Evolutionary conservation across 2,113 vertebrate genomes (phyloP), one percentile per base, ranked within the genome.

Genomic region (Ursus arctos): DNA sequence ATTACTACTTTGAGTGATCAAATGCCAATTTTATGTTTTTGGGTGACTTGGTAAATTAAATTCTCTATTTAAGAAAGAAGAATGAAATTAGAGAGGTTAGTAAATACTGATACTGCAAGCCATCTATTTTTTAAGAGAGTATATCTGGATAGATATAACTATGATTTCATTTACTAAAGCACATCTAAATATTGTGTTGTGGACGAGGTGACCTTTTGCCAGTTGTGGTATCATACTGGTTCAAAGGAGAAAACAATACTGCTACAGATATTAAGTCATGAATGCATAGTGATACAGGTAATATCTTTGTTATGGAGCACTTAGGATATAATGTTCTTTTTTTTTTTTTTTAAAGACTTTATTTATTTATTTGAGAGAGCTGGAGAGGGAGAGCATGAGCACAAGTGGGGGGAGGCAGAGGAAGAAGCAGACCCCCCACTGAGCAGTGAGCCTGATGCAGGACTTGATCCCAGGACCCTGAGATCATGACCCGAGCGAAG

Each of bases 51-150:
- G 53, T 88, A 85, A 79, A 43, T 55, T 88, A 80, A 87, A 24
- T 69, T 69, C 90, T 76, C 26, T 96, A 47, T 95, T 92, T 79
- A 53, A 55, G 18, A 31, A 57, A 63, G 33, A 57, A 59, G 65
- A 92, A 76, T 83, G 59, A 94, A 96, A 53, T 76, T 88, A 95
- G n/a, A 59, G 19, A 65, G 87, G 8, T 91, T 81, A 97, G 21
- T 93, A 22, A 85, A 77, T 77, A 76, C 12, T 51, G 49, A 31
- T 76, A 82, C 67, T 67, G 9, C 1, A 83, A 82, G 1, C 12
- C 21, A 21, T 74, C 33, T 72, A 67, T 85, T 67, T 82, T 84
- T 72, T 13, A 16, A 88, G 91, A 91, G 14, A 31, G 7, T 65
- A 0, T 65, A 76, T 69, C 40, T 87, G 28, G 57, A 49, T 69